Evolutionary conservation across 2,797 vertebrate species (phyloP), one percentile per base, ranked within the genome.

Genomic region (Crenichthys baileyi): DNA sequence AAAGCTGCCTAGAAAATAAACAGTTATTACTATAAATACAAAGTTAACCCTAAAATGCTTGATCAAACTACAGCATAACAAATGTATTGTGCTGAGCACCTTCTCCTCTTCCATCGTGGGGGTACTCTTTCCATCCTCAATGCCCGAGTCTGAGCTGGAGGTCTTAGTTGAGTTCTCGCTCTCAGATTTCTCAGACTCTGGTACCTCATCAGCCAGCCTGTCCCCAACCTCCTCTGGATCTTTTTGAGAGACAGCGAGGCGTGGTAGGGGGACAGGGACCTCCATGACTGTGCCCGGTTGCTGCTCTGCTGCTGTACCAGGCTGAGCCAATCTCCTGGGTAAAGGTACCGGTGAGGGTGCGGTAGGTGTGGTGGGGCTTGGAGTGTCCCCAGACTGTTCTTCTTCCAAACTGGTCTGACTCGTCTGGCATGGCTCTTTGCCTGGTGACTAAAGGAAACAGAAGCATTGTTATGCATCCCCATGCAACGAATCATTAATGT

Each of bases 331-430:
- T 50, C 87, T 87, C 56, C 63, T 85, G 65, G 85, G 73, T 18
- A 63, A 22, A 46, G 75, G 90, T 56, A 79, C 78, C 76, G 76
- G 91, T 85, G 86, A 60, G 44, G 77, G 61, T 15, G 88, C 72
- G 88, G 84, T 4, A 77, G 90, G 68, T 1, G 74, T 58, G 75
- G 93, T 89, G 16, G 91, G 84, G 61, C 78, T 80, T 0, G 77
- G 76, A 15, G 85, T 60, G 16, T 92, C 93, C 0, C 41, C 75
- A 31, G 88, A 82, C 16, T 95, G 95, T 79, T 96, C 95, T 1
- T 87, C 94, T 20, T 96, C 95, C 68, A 97, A 89, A 85, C 96
- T 97, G 83, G 95, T 91, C 88, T 96, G 96, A 91, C 94, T 97
- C 0, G 70, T 94, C 83, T 96, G 94, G 0, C 95, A 96, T 1